Base-by-base conservation (phyloP, 2,797 vertebrate genomes). In the Micromesistius poutassou region DNA sequence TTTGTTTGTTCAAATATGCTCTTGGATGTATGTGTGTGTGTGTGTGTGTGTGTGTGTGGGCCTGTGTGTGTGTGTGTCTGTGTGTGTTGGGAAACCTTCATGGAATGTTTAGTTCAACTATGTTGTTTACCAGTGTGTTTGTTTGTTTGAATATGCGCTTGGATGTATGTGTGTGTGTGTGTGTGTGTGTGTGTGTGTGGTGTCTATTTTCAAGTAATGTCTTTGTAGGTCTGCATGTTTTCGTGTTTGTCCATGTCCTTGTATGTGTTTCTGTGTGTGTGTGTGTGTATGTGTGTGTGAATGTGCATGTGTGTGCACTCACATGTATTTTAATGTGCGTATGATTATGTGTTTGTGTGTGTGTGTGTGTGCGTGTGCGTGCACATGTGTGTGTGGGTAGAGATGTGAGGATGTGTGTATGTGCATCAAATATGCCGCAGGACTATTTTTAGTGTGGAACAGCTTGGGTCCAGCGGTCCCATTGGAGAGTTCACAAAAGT, bases 361-460 rank as follows among this genome's bases (percentile, higher is more conserved):
- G 78, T 25, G 80, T 80, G 68, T 5, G 76, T 33, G 70, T 8
- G 50, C 50, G 80, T 6, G 50, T 79, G 72, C 16, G 85, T 78
- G 22, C 31, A 35, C 35, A 30, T 55, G 36, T 42, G 55, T 66
- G 76, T 40, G 36, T 31, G 71, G 2, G 1, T 19, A 30, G 7
- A 28, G 30, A 38, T n/a, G 73, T 74, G 79, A 46, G 72, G 46
- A 62, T 74, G 83, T 42, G 79, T 10, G 71, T 31, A 73, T 76
- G 82, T 55, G 83, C 40, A 30, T 83, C 76, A 86, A 86, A 84
- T 82, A 81, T 83, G 86, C 84, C 79, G 79, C 74, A 73, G 72
- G 73, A 74, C 81, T 94, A 93, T 93, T 91, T 92, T 91, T 92
- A 93, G 91, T 77, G 76, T 35, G 77, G 70, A 91, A 91, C 91